Base-by-base conservation (phyloP, 2,113 vertebrate genomes). In the Hucho hucho region DNA sequence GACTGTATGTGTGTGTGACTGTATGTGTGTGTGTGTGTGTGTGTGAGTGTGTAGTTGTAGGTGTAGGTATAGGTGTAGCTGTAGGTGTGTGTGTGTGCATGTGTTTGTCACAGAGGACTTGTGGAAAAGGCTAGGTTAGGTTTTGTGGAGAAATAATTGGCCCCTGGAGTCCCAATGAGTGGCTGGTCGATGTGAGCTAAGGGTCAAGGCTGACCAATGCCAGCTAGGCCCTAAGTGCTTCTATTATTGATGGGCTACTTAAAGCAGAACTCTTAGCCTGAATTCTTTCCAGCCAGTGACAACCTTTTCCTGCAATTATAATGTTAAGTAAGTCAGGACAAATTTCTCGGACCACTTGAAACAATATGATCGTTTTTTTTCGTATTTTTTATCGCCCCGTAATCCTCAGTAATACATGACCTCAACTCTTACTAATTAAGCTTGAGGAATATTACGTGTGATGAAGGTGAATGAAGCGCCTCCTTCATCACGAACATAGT, bases 61-160 rank as follows among this genome's bases (percentile, higher is more conserved):
- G 37, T 43, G 37, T 43, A 37, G n/a, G n/a, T n/a, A n/a, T 43
- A 3, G 2, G 9, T 43, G 9, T 11, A 43, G 2, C 9, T 43
- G 37, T 43, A 37, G 1, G 7, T 37, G 7, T 9, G 2, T 6
- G 26, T 68, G 66, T 75, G 65, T 58, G 20, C 13, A 7, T 66
- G 24, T 59, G 26, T 24, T 65, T 24, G n/a, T 58, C 79, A 82
- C 77, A 80, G 16, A 69, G 73, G 72, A 82, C 79, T 80, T 81
- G 79, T 82, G 16, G 77, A 75, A 81, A 85, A 83, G 73, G 37
- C 22, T 43, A 43, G 73, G 68, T 79, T 87, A 83, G 79, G 84
- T 84, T 87, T 71, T 82, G 87, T 70, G 43, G 11, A 71, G 80
- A 70, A 86, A 86, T 92, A 91, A 90, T 92, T 90, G 89, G 85